Evolutionary conservation across 2,888 invertebrate species (phyloP).

Genomic region (Pseudanteris insignis): DNA sequence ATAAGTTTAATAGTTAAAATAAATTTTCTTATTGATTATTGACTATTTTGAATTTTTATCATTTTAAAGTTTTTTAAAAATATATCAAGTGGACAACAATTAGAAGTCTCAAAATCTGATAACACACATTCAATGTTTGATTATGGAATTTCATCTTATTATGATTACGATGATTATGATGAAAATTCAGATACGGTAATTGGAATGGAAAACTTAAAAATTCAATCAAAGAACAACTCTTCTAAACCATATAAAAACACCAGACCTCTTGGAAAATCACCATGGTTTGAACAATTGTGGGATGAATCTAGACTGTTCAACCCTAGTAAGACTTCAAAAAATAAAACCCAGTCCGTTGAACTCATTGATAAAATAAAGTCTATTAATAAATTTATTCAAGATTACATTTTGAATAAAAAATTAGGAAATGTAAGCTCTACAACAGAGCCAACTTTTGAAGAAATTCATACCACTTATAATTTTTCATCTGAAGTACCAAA

Average conservation of each 20-base stretch:
- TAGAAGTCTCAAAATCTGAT: background rate
- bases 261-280: background rate
- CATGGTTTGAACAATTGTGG: background rate
- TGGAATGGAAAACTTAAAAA: background rate
- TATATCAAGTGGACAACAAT: background rate
- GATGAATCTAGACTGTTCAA: background rate
- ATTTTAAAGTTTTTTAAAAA: background rate
- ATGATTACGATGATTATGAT: background rate
- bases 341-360: background rate
- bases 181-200: background rate
- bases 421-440: background rate
- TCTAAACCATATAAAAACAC: background rate
- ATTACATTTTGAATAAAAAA: background rate
- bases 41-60: too few species aligned
- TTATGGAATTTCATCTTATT: background rate
- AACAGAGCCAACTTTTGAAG: background rate
- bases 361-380: background rate
- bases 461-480: background rate
- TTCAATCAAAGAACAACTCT: background rate
- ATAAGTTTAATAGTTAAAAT: background rate
- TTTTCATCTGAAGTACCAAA: constrained; percentile 1
- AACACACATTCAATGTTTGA: background rate
- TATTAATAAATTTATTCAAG: background rate
- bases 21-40: too few species aligned
- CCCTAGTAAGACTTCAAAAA: background rate